Conservation (phyloP, 2,113 vertebrate species). For the Myiozetetes cayanensis region DNA sequence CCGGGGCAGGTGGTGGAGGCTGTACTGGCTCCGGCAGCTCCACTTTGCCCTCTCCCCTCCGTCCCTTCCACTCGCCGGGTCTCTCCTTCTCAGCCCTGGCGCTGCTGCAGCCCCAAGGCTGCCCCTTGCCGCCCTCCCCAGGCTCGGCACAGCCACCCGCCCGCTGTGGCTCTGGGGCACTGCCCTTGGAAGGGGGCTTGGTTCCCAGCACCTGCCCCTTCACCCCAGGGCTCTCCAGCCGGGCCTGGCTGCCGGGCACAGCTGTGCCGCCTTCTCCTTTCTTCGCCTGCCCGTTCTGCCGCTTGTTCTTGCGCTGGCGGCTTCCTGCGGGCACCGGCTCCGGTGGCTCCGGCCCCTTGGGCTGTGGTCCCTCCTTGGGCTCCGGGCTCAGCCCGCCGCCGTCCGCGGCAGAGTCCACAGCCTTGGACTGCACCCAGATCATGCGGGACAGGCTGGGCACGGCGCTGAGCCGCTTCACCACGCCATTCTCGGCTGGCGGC, state of each 20-base stretch:
- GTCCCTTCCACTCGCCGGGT: conserved; percentile 57
- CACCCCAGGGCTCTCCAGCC: conserved; percentile 63
- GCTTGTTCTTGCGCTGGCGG: conserved; percentile 88
- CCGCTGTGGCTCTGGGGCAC: conserved; percentile 20
- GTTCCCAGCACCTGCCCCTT: conserved; percentile 73
- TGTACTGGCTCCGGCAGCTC: conserved; percentile 17
- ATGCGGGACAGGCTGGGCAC: conserved; percentile 91
- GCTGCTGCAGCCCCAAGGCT: conserved; percentile 62
- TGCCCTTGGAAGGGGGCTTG: conserved; percentile 65
- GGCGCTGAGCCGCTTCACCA: conserved; percentile 85
- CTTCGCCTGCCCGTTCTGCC: conserved; percentile 79
- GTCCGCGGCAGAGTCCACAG: conserved; percentile 64
- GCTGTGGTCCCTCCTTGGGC: conserved; percentile 43
- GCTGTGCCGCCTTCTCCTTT: conserved; percentile 44
- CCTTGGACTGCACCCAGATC: conserved; percentile 89
- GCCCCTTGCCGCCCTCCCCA: conserved; percentile 70
- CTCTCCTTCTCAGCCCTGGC: conserved; percentile 76
- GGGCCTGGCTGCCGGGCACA: conserved; percentile 25
- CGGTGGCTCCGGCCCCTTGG: conserved; percentile 60
- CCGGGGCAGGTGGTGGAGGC: not conserved
- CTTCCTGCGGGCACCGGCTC: conserved; percentile 13
- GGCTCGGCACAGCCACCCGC: conserved; percentile 25
- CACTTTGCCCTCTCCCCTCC: conserved; percentile 57
- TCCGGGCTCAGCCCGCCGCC: conserved; percentile 33
- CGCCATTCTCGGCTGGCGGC: conserved; percentile 69